Conservation (phyloP, 2,888 invertebrate species). For the Fissipunctia ypsillon region DNA sequence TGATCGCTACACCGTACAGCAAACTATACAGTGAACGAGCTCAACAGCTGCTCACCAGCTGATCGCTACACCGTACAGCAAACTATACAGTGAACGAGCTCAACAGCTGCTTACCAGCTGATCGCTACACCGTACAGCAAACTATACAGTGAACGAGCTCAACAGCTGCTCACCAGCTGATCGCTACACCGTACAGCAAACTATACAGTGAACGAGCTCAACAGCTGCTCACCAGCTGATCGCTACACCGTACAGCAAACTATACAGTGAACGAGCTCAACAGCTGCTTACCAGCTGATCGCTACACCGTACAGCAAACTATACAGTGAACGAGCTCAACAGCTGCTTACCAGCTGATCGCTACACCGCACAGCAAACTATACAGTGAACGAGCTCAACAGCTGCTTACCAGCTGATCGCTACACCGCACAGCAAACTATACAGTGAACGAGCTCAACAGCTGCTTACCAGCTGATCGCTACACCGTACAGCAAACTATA, state of each 20-base stretch:
- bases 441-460: conserved; percentile 12
- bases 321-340: conserved; percentile 12
- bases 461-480: conserved; percentile 23
- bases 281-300: conserved; percentile 26
- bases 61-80: conserved; percentile 21
- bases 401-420: conserved; percentile 24
- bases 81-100: conserved; percentile 36
- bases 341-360: conserved; percentile 23
- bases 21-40: conserved; percentile 36
- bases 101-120: conserved; percentile 22
- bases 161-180: conserved; percentile 23
- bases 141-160: conserved; percentile 33
- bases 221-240: conserved; percentile 25
- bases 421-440: conserved; percentile 32
- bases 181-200: conserved; percentile 21
- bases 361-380: conserved; percentile 31
- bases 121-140: conserved; percentile 22
- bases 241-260: conserved; percentile 24
- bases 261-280: conserved; percentile 21
- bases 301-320: conserved; percentile 31
- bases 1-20: conserved; percentile 22
- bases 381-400: conserved; percentile 12
- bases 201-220: conserved; percentile 31
- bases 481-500: conserved; percentile 33
- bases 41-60: conserved; percentile 21